These are phyloP conservation scores for Oreohelix idahoensis DNA, from an alignment of 1,140 invertebrate genomes.

Conservation along the genomic window DNA sequence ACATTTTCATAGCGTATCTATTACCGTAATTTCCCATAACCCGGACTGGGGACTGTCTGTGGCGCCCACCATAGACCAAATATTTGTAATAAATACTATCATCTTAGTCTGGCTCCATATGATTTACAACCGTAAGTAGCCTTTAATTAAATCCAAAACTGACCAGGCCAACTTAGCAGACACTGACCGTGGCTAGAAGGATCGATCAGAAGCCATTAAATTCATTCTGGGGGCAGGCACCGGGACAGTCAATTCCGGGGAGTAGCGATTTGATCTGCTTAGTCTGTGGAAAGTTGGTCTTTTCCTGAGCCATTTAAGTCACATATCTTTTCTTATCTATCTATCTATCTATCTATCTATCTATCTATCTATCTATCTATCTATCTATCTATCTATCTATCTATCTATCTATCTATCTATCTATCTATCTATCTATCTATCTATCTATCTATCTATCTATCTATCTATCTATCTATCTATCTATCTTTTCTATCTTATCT, in stretches of 20 bases:
- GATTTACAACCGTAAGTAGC: constrained; percentile 12
- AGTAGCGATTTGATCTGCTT: no score
- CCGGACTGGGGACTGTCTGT: neutral
- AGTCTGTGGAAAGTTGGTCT: no score
- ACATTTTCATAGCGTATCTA: neutral
- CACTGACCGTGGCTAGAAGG: neutral
- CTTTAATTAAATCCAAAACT: constrained; percentile 7
- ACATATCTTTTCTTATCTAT: no score
- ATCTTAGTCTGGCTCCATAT: neutral
- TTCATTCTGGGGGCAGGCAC: neutral
- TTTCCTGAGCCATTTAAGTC: no score
- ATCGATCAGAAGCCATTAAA: constrained; percentile 1
- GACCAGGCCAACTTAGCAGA: constrained; percentile 2
- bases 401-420: no score
- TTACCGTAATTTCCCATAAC: neutral
- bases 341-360: no score
- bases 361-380: no score
- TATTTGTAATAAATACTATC: constrained; percentile 8
- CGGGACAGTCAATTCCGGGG: neutral
- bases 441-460: no score
- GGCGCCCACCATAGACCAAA: neutral
- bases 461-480: no score
- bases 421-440: no score
- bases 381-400: no score
- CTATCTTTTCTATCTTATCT: no score